Evolutionary conservation across 2,113 vertebrate genomes (phyloP).

Genomic region (Eleginops maclovinus): DNA sequence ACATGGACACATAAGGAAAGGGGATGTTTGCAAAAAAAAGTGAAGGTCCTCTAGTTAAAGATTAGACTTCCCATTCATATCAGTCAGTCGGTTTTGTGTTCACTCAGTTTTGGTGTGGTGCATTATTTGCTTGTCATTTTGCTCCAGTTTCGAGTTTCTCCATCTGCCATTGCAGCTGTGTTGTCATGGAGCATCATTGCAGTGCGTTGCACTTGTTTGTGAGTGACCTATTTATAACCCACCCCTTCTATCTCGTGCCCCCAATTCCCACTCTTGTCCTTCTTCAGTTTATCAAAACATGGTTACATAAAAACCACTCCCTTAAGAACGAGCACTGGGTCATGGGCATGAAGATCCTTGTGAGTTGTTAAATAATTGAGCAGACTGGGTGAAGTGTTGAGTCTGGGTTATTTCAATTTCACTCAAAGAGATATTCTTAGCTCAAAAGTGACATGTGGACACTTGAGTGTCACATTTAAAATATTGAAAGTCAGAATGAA

Average conservation of each 20-base stretch:
- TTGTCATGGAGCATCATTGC: constrained; percentile 72
- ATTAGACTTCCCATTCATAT: neutral
- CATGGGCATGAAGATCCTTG: constrained; percentile 38
- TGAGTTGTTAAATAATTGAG: constrained; percentile 65
- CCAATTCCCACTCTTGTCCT: constrained; percentile 60
- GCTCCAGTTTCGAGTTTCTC: constrained; percentile 71
- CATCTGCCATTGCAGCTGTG: constrained; percentile 79
- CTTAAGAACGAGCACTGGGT: constrained; percentile 31
- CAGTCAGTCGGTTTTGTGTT: neutral
- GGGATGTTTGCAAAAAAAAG: neutral
- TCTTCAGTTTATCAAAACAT: constrained; percentile 66
- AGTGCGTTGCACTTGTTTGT: constrained; percentile 52
- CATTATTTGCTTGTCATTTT: constrained; percentile 65
- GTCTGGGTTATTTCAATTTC: constrained; percentile 46
- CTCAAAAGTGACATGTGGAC: constrained; percentile 8
- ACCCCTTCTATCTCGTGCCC: constrained; percentile 61
- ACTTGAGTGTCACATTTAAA: constrained; percentile 1
- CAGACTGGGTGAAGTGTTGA: constrained; percentile 18
- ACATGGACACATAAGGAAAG: neutral
- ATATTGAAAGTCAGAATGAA: neutral
- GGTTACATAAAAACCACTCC: constrained; percentile 55
- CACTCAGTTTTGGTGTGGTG: constrained; percentile 20
- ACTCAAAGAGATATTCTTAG: constrained; percentile 45
- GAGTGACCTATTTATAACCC: constrained; percentile 82
- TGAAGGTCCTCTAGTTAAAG: neutral